Conservation (phyloP, 2,888 invertebrate species). For the Tinea trinotella region DNA sequence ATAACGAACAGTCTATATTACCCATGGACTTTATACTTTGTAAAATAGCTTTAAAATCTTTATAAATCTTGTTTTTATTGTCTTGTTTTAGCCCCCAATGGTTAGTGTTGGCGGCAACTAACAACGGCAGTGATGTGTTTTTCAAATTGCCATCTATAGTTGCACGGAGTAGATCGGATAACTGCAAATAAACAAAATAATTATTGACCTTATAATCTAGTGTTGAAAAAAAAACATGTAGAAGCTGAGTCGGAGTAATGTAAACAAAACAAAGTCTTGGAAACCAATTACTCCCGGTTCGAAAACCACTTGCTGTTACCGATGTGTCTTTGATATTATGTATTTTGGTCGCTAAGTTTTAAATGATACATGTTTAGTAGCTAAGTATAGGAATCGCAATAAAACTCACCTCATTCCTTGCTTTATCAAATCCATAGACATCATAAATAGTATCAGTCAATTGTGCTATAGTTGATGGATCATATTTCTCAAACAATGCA, state of each 20-base stretch:
- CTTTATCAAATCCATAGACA: slow-evolving; percentile 49
- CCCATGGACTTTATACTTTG: slow-evolving; percentile 31
- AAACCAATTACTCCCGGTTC: too few species aligned
- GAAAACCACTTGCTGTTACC: too few species aligned
- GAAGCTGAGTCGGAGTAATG: too few species aligned
- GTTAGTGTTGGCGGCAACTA: slow-evolving; percentile 48
- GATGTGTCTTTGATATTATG: too few species aligned
- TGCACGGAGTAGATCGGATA: slow-evolving; percentile 47
- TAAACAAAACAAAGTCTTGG: too few species aligned
- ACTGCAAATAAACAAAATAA: slow-evolving; percentile 35
- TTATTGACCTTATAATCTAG: too few species aligned
- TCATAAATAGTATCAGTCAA: slow-evolving; percentile 53
- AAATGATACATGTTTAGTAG: too few species aligned
- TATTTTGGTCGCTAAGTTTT: too few species aligned
- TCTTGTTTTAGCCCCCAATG: slow-evolving; percentile 64
- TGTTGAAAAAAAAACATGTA: too few species aligned
- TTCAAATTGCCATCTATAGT: slow-evolving; percentile 38
- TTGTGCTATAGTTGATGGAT: slow-evolving; percentile 40
- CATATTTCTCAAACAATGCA: slow-evolving; percentile 54
- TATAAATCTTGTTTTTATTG: slow-evolving; percentile 23
- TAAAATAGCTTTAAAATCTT: slow-evolving; percentile 37
- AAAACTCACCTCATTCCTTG: slow-evolving; percentile 49
- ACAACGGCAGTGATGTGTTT: slow-evolving; percentile 56
- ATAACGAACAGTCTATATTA: slow-evolving; percentile 60
- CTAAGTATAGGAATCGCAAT: too few species aligned